Base-by-base conservation (phyloP, 2,113 vertebrate species). In the Scytalopus superciliaris region DNA sequence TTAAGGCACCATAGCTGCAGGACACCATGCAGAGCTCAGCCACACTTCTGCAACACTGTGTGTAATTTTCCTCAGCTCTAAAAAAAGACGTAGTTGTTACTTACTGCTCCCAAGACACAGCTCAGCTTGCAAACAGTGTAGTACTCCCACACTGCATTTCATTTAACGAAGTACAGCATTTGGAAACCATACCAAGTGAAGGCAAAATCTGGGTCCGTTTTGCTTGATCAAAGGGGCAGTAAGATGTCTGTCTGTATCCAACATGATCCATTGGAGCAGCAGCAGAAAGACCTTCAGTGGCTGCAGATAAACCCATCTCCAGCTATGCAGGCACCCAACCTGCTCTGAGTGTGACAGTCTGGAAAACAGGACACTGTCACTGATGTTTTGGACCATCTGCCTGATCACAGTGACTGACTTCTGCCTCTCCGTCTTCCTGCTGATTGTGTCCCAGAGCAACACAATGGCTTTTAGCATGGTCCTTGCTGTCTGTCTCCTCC, bases 121-220 rank as follows among this genome's bases (percentile, higher is more conserved):
- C 49, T 93, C 82, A 94, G 92, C 87, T 93, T 95, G 93, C 90
- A 94, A 94, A 96, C 81, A 85, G 74, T 60, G 84, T 78, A 82
- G 69, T 79, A 89, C 82, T 82, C 90, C 94, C 84, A 97, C 90
- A 14, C 78, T n/a, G 62, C 84, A 44, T 79, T 87, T 82, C 90
- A 52, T 87, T 76, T 93, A 45, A 74, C 60, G 60, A 70, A 81
- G 75, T 24, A 74, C 14, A 63, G 66, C 25, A 17, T 81, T 64
- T 89, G 81, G 84, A 89, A 95, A 49, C 35, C 63, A 27, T 31
- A 69, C 22, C 64, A 76, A 45, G 13, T 47, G 74, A 89, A 87
- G 66, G 47, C 81, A 91, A 72, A 74, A 42, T 7, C 12, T 87
- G 25, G 31, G 69, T 77, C 68, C 45, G 18, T 67, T 83, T 35